Conservation (phyloP, 2,113 vertebrate species). For the Tangachromis dhanisi region DNA sequence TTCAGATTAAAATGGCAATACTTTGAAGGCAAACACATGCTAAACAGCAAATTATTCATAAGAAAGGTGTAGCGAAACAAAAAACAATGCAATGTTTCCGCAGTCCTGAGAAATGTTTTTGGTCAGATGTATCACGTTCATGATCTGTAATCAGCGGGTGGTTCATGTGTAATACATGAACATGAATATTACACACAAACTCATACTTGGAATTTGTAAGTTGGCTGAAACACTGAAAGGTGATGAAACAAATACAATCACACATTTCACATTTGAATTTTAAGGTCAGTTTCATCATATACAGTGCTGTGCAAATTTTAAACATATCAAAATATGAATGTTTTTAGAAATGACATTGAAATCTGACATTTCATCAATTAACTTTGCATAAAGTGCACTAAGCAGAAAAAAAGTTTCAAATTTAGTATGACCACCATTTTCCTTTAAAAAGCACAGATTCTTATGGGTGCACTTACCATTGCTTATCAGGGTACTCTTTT, state of each 20-base stretch:
- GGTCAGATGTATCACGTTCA: slow-evolving; percentile 37
- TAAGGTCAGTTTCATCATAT: background rate
- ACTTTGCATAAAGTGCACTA: background rate
- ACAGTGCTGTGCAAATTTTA: background rate
- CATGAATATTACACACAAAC: background rate
- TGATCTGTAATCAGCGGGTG: background rate
- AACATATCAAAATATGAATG: background rate
- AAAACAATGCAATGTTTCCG: background rate
- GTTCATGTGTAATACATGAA: background rate
- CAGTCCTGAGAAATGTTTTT: slow-evolving; percentile 64
- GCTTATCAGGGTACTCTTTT: background rate
- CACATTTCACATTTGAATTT: background rate
- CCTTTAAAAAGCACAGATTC: background rate
- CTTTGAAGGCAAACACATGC: slow-evolving; percentile 55
- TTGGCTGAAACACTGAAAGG: background rate
- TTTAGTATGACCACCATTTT: background rate
- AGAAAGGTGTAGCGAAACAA: background rate
- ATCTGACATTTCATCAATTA: background rate
- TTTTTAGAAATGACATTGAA: background rate
- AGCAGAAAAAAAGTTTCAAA: background rate
- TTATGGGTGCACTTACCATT: background rate
- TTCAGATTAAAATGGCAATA: slow-evolving; percentile 31
- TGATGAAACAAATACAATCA: background rate
- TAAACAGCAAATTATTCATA: background rate
- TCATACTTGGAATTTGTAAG: background rate